phyloP scores from a whole-genome alignment of 2,113 vertebrate genomes.

The Toxotes chatareus region DNA sequence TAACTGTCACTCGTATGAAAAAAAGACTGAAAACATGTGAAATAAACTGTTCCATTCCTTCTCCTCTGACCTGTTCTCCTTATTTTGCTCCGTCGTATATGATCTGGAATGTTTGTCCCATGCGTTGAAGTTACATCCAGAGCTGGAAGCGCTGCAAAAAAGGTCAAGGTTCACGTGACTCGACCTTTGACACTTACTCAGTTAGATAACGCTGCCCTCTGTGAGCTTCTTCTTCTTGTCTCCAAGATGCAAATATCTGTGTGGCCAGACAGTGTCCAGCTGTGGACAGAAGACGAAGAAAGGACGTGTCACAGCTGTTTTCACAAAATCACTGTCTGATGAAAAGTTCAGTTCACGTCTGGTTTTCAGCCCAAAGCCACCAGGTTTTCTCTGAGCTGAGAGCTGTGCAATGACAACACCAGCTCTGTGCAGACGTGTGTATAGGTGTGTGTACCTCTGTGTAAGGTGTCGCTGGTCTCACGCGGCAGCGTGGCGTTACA shows the following conservation, averaged over 20 bases:
- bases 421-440: neutral
- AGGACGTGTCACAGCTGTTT: neutral
- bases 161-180: neutral
- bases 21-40: neutral
- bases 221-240: constrained; percentile 49
- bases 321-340: too few relatives aligned
- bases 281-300: constrained; percentile 66
- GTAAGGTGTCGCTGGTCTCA: constrained; percentile 71
- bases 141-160: neutral
- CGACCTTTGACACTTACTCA: constrained; percentile 83
- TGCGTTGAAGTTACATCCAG: neutral
- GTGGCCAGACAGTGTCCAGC: constrained; percentile 84
- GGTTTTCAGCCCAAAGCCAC: too few relatives aligned
- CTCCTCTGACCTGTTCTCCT: too few relatives aligned
- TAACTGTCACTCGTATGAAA: neutral
- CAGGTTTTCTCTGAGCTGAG: too few relatives aligned
- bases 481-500: constrained; percentile 80
- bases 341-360: too few relatives aligned
- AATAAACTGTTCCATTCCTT: neutral
- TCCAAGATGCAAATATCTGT: constrained; percentile 68
- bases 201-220: constrained; percentile 72
- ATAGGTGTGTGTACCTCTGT: constrained; percentile 81
- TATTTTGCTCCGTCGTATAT: too few relatives aligned
- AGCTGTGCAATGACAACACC: too few relatives aligned
- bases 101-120: neutral